Base-by-base conservation (phyloP, 2,113 vertebrate genomes). In the Petrocephalus zakoni region DNA sequence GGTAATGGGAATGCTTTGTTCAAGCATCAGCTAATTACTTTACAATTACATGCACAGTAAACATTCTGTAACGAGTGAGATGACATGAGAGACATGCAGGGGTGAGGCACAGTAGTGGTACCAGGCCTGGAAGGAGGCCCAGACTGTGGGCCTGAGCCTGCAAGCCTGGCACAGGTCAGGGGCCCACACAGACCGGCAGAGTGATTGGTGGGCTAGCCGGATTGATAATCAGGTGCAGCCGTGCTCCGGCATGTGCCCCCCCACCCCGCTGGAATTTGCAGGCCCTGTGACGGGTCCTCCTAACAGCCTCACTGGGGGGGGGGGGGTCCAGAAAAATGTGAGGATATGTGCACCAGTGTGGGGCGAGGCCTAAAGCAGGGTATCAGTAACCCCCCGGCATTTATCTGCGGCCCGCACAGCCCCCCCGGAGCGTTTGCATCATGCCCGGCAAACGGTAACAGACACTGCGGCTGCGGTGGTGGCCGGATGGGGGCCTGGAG, bases 151-250 rank as follows among this genome's bases (percentile, higher is more conserved):
- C 7, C 5, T 83, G 64, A 34, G 64, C 13, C 64, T 0, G 21
- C 0, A n/a, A 4, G 4, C 84, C 90, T 91, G 87, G 92, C 93
- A 93, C 92, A 92, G 94, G 94, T 56, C 92, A 94, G 93, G 92
- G 93, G 46, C 93, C 91, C 92, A 95, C 93, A 95, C 95, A 94
- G 94, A 93, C 92, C 91, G 93, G 90, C 92, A 91, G 91, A 91
- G 93, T 94, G 95, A 95, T 96, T 96, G 95, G 93, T 94, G 92
- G 93, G 94, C 95, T 94, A 95, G 94, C 94, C 93, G 94, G 93
- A 93, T 93, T 93, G 94, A 90, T 96, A 96, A 96, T 92, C 92
- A 90, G 92, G 90, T 72, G 37, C 89, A 3, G 85, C 37, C 53
- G 42, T 88, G 55, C 22, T 22, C n/a, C 83, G 9, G 29, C 91